These are phyloP conservation scores for Zele albiditarsus DNA, from an alignment of 2,888 invertebrate species.

Conservation along the genomic window DNA sequence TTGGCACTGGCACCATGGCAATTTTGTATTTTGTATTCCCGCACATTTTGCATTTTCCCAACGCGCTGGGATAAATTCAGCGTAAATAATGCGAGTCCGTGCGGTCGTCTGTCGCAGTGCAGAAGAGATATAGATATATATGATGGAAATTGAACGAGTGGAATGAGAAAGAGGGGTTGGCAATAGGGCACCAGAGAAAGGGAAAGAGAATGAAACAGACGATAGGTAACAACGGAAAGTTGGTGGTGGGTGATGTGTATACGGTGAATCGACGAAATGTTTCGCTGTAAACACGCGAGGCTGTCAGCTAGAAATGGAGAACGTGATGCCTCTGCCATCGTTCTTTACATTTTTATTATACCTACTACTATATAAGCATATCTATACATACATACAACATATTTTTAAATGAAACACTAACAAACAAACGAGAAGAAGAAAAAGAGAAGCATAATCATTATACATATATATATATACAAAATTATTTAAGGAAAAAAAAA, in stretches of 20 bases:
- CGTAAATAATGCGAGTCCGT: conserved; percentile 64
- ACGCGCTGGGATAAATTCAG: conserved; percentile 62
- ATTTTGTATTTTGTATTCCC: conserved; percentile 61
- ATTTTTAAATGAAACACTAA: neutral
- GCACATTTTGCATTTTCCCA: conserved; percentile 60
- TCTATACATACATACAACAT: neutral
- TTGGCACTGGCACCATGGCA: conserved; percentile 45
- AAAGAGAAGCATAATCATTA: neutral
- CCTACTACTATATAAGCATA: neutral
- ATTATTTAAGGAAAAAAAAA: neutral
- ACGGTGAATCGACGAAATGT: conserved; percentile 13
- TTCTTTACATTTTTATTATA: conserved; percentile 12
- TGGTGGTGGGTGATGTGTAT: conserved; percentile 18
- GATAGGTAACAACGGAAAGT: conserved; percentile 27
- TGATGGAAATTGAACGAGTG: neutral
- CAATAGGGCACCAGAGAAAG: neutral
- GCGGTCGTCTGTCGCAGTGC: conserved; percentile 46
- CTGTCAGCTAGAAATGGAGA: conserved; percentile 7
- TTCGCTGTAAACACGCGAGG: conserved; percentile 9
- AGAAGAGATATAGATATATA: conserved; percentile 11
- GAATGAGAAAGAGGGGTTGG: neutral
- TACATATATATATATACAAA: neutral
- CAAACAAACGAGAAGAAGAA: neutral
- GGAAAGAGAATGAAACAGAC: neutral
- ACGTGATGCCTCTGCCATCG: conserved; percentile 6